Base-by-base conservation (phyloP, 1,140 invertebrate species). In the Drosophila suzukii region DNA sequence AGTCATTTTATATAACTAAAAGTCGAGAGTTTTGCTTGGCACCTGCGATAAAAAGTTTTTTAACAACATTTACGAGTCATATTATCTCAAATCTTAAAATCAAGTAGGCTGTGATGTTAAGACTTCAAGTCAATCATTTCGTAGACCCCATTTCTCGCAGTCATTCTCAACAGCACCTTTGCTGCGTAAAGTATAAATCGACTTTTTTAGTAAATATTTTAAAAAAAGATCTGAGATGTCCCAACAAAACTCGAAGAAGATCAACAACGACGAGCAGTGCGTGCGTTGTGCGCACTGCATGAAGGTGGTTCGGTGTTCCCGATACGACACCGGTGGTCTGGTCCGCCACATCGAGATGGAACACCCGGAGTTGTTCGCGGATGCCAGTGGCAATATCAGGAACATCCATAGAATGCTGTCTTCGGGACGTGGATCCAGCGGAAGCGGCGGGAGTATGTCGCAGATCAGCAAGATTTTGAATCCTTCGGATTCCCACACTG, bases 251-350 rank as follows among this genome's bases (percentile, higher is more conserved):
- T 3, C 11, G n/a, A 3, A 15, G n/a, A 7, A 38, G 2, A 2
- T 34, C 32, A 8, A 8, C 6, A 12, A 8, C 10, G 53, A 79
- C 13, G 32, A 60, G 13, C 72, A 84, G 15, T 58, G 54, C 34
- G 30, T 91, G 41, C 79, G 91, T 2, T 92, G 91, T 15, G 38
- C 92, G 11, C 85, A 75, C 20, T 92, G 91, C 53, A 36, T 62
- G n/a, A 84, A 92, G 61, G 73, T 75, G 17, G 56, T 92, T 0
- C 44, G 75, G 6, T 88, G 91, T 34, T 81, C 81, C 0, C 91
- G 77, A 5, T 78, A 80, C 36, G 88, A 92, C 20, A 86, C 79
- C 4, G 27, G 15, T 20, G 53, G 54, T 5, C 38, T 92, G 49
- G 34, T 90, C 4, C 44, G 43, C 0, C 91, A 92, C 51, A 80